Conservation (phyloP, 2,113 vertebrate species). For the Centrocercus urophasianus region DNA sequence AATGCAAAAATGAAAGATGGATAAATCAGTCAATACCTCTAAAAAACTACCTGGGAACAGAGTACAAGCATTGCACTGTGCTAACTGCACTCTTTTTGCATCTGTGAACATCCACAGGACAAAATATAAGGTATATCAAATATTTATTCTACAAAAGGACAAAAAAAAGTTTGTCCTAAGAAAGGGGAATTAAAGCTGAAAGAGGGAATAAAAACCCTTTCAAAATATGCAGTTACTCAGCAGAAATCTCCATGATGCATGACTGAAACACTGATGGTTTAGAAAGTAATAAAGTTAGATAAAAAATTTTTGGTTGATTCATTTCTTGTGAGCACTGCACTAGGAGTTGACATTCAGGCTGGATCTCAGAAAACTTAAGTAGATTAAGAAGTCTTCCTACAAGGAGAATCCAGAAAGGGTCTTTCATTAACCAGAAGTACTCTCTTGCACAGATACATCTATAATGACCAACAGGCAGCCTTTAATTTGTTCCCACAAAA, state of each 20-base stretch:
- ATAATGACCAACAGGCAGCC: not conserved
- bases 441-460: not conserved
- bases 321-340: not conserved
- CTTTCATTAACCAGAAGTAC: not conserved
- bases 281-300: not conserved
- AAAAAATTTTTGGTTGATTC: conserved; percentile 3
- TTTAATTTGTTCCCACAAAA: not conserved
- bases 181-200: not conserved
- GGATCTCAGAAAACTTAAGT: not conserved
- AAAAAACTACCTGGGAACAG: not conserved
- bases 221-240: not conserved
- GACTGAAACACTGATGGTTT: not conserved
- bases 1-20: not conserved
- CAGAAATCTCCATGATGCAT: not conserved
- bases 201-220: not conserved
- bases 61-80: not conserved
- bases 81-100: not conserved
- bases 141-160: not conserved
- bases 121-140: not conserved
- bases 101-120: not conserved
- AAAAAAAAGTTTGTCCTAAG: not conserved
- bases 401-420: not conserved
- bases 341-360: not conserved
- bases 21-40: not conserved
- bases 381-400: not conserved